phyloP scores from a whole-genome alignment of 2,888 invertebrate species.

The Venusia cambrica region DNA sequence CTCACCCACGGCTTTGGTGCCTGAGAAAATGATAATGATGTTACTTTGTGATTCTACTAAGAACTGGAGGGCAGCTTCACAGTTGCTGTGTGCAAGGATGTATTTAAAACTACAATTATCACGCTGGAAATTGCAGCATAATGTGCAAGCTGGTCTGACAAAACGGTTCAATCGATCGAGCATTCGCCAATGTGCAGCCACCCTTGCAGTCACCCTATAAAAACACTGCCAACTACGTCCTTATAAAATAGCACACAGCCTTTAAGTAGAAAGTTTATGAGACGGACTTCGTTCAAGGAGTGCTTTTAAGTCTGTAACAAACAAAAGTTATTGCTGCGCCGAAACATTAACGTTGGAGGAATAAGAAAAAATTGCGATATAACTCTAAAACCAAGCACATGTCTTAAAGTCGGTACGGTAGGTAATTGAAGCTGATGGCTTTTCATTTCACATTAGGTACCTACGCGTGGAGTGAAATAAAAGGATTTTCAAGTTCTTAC shows the following conservation, averaged over 20 bases:
- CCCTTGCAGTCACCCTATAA: slow-evolving; percentile 9
- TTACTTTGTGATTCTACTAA: too few relatives aligned
- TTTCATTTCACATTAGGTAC: slow-evolving; percentile 1
- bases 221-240: slow-evolving; percentile 5
- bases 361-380: slow-evolving; percentile 19
- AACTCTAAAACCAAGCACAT: slow-evolving; percentile 9
- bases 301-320: slow-evolving; percentile 24
- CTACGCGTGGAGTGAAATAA: too few relatives aligned
- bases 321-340: slow-evolving; percentile 20
- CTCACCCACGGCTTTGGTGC: too few relatives aligned
- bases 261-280: slow-evolving; percentile 26
- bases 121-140: too few relatives aligned
- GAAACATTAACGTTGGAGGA: slow-evolving; percentile 19
- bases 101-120: too few relatives aligned
- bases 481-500: too few relatives aligned
- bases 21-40: too few relatives aligned
- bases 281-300: slow-evolving; percentile 20
- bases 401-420: slow-evolving; percentile 7
- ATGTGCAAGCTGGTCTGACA: too few relatives aligned
- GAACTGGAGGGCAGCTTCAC: too few relatives aligned
- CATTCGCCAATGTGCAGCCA: slow-evolving; percentile 12
- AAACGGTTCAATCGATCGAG: slow-evolving; percentile 3
- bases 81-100: too few relatives aligned
- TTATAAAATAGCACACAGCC: slow-evolving; percentile 12
- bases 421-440: background rate